Evolutionary conservation across 2,888 invertebrate species (phyloP), one percentile per base, ranked within the genome.

Genomic region (Melieria crassipennis): DNA sequence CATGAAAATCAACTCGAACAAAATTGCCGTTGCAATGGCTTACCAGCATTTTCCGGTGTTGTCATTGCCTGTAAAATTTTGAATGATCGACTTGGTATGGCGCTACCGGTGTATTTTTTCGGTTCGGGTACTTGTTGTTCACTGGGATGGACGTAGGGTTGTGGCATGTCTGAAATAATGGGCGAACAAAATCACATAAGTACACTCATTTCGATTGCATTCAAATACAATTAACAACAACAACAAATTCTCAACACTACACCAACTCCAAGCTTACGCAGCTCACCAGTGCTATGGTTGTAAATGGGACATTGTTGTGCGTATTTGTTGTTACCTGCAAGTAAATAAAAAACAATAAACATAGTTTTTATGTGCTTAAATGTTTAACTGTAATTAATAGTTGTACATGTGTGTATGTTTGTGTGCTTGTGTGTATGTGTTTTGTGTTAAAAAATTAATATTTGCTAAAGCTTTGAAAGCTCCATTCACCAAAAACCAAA

Each of bases 31-130:
- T 30, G 30, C 30, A 30, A 30, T 30, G 30, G 30, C 90, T 89
- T 87, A 91, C 91, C 91, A 85, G 89, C 88, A 82, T 88, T 89
- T 81, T 91, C 91, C 70, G 91, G 91, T 74, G 90, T 90, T 76
- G 93, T 93, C 93, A 93, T 93, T 65, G 92, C 92, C 87, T 94
- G 94, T 70, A 94, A 87, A 82, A 93, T 91, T 86, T 91, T 91
- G 87, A 94, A 94, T 56, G 93, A 92, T 84, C 92, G 90, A 76
- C 93, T 93, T 68, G 94, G 94, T 85, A 94, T 94, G 77, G 92
- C 91, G 81, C 92, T 91, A 69, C 94, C 94, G 80, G 90, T 92
- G 82, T 93, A 93, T 82, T 91, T 92, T 83, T 90, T 91, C 62
- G 92, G 92, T 82, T 92, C 92, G 74, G 88, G 89, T 68, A 89